Evolutionary conservation across 30 jellyfish, hydroid and myxozoan species (phyloP), one percentile per base, ranked within the genome.

Genomic region (Hydractinia echinata): DNA sequence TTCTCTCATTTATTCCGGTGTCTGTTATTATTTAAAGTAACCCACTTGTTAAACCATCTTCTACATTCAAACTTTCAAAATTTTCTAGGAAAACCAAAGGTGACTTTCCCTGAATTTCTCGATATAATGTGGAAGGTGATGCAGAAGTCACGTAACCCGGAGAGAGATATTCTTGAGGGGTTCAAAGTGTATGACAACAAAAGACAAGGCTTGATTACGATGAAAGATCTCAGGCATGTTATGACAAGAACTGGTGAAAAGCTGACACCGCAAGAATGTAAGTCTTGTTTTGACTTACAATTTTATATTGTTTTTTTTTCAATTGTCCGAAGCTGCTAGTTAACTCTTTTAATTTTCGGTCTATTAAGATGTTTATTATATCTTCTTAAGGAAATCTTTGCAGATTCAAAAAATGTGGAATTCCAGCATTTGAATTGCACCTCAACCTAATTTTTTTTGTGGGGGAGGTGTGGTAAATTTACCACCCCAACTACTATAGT

Each of bases 11-110:
- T 30, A 30, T 30, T 30, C 44, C 2, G 44, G 44, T 30, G 44
- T 30, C 44, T 30, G 44, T 30, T 30, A 30, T 30, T 30, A 0
- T 30, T 30, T 0, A 30, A 30, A 30, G 44, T 30, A 1, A 30
- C 44, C 44, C 44, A 30, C 44, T 30, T 30, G 44, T 30, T 30
- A 30, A 30, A 30, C 44, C 2, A 30, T 30, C 44, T 30, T 30
- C 44, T n/a, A n/a, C n/a, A n/a, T n/a, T n/a, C n/a, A n/a, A n/a
- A n/a, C n/a, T n/a, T n/a, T n/a, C n/a, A n/a, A n/a, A n/a, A n/a
- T n/a, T n/a, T n/a, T n/a, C n/a, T n/a, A n/a, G 99, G 99, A 4
- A 93, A 93, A 93, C 30, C 89, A 11, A 93, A 93, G 60, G 89
- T 93, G 15, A 93, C 87, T 52, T 93, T 93, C 68, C 99, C 99